phyloP scores from a whole-genome alignment of 2,797 vertebrate genomes.

The Micrastur ruficollis region DNA sequence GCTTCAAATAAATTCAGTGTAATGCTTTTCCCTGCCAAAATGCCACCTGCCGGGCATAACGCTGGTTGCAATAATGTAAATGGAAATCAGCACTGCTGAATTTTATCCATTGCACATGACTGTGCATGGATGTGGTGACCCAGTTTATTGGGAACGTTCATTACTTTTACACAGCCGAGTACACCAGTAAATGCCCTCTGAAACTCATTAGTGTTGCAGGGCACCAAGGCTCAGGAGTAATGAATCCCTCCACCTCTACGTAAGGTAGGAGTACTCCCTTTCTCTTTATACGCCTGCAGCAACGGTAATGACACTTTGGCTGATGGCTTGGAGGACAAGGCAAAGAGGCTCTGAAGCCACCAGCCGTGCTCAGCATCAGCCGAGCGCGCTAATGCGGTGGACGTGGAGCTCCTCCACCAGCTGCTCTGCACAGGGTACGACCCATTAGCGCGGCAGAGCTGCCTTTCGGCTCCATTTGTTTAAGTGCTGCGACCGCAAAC shows the following conservation, averaged over 20 bases:
- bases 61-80: neutral
- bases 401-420: neutral
- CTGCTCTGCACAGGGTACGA: neutral
- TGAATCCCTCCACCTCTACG: neutral
- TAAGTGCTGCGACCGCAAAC: slow-evolving; percentile 20
- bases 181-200: neutral
- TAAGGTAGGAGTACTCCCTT: neutral
- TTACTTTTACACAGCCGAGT: neutral
- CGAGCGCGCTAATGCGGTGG: neutral
- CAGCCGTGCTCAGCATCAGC: neutral
- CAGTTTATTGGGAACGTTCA: neutral
- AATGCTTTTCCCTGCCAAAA: neutral
- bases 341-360: neutral
- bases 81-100: neutral
- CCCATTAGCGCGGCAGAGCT: neutral
- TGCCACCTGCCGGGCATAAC: neutral
- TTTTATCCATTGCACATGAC: neutral
- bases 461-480: slow-evolving; percentile 23
- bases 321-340: neutral
- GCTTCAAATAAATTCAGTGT: neutral
- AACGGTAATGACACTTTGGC: neutral
- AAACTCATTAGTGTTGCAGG: neutral
- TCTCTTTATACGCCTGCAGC: neutral
- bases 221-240: neutral
- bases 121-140: neutral